Evolutionary conservation across 2,113 vertebrate species (phyloP).

Genomic region (Acanthisitta chloris): DNA sequence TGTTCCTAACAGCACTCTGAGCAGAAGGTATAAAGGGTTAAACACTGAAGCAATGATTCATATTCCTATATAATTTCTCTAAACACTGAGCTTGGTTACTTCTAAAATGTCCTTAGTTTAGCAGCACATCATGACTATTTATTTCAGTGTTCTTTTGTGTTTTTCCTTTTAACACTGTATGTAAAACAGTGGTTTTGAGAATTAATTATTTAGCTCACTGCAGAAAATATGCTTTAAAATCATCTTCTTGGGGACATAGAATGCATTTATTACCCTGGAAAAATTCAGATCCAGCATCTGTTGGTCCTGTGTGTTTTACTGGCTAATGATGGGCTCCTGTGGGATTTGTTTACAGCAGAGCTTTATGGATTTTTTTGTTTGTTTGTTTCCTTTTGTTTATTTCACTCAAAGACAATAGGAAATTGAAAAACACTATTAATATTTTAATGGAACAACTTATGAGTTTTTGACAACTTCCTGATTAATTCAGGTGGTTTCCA

Average conservation of each 20-base stretch:
- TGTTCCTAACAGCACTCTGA: not conserved
- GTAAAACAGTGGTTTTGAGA: not conserved
- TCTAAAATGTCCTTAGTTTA: not conserved
- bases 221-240: slow-evolving; percentile 7
- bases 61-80: not conserved
- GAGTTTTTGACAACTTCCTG: not conserved
- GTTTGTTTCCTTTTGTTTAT: not conserved
- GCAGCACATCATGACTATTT: not conserved
- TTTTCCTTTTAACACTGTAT: not conserved
- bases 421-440: slow-evolving; percentile 4
- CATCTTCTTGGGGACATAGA: not conserved
- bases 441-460: not conserved
- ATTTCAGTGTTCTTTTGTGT: not conserved
- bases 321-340: not conserved
- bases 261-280: slow-evolving; percentile 28
- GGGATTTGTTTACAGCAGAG: not conserved
- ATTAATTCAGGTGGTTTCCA: not conserved
- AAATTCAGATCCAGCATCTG: slow-evolving; percentile 44
- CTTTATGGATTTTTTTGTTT: not conserved
- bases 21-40: not conserved
- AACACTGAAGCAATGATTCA: not conserved
- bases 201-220: slow-evolving; percentile 6
- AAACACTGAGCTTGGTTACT: not conserved
- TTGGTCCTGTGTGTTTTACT: slow-evolving; percentile 18
- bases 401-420: not conserved